phyloP scores from a whole-genome alignment of 2,797 vertebrate species.

The Rhinatrema bivittatum region DNA sequence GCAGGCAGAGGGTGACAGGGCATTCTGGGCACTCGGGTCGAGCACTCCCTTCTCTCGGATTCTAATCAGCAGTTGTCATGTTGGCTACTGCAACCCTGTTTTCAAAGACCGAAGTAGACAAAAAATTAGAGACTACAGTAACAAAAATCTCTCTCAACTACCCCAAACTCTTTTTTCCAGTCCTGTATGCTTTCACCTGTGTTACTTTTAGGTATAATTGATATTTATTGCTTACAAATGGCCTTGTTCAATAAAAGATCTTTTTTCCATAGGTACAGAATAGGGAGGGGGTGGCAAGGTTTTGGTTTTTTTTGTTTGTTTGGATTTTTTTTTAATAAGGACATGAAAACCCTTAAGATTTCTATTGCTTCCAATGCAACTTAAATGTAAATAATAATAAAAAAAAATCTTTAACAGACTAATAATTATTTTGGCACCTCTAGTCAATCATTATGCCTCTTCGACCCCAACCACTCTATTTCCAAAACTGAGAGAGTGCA shows the following conservation, averaged over 20 bases:
- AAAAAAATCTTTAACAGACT: conserved; percentile 15
- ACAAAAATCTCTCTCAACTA: no score
- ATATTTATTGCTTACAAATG: conserved; percentile 11
- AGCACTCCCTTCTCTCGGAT: neutral
- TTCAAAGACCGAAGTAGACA: no score
- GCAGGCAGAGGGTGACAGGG: no score
- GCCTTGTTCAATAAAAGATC: no score
- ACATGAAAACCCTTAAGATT: conserved; percentile 19
- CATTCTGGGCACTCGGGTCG: no score
- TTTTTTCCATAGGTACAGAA: no score
- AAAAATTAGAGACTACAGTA: no score
- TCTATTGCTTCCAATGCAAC: conserved; percentile 11
- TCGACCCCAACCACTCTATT: conserved; percentile 3
- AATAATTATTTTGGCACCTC: conserved; percentile 18
- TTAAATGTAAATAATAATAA: conserved; percentile 23
- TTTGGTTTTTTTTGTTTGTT: no score
- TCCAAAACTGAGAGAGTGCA: conserved; percentile 6
- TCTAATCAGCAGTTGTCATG: neutral
- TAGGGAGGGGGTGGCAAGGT: no score
- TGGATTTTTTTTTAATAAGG: no score
- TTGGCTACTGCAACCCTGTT: conserved; percentile 1
- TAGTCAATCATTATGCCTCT: conserved; percentile 1
- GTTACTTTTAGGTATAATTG: conserved; percentile 18
- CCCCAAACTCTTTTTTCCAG: no score
- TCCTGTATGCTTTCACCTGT: neutral